Base-by-base conservation (phyloP, 2,113 vertebrate genomes). In the Anguilla japonica region DNA sequence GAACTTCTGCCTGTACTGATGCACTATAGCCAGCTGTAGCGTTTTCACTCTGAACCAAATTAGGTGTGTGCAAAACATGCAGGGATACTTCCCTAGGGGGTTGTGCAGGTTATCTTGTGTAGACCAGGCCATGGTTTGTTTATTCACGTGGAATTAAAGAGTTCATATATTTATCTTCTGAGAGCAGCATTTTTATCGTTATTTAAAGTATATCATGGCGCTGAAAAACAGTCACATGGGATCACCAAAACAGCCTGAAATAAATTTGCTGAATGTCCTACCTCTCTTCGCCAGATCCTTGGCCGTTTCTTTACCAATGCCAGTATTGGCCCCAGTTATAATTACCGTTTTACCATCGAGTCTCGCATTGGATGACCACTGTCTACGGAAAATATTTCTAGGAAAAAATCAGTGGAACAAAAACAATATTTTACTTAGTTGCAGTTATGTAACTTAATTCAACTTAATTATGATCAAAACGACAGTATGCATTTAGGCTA, bases 221-320 rank as follows among this genome's bases (percentile, higher is more conserved):
- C 22, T 63, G 22, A 22, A 75, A 75, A 4, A 9, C 67, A 29
- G 63, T n/a, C 71, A 75, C 5, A 34, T 29, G 26, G n/a, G 9
- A 75, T 75, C 71, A 5, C n/a, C 5, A 20, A 67, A n/a, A 13
- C 6, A 34, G 29, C 71, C 26, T 29, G 26, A 11, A 75, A 75
- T 29, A 75, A 75, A 75, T 75, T 34, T 14, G 34, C 14, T 60
- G 34, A 1, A 4, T n/a, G 1, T 5, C 82, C n/a, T 83, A 83
- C 82, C 82, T 60, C 82, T 83, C 82, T 83, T 83, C 4, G 82
- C 82, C 53, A 83, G 56, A 83, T 83, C 82, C 53, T 56, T 46
- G 0, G 82, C 82, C 0, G 82, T 83, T 63, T 83, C 82, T 53
- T 82, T 82, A n/a, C 81, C 81, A 13, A 82, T 82, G 26, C 81